A percentile compares a stretch with the other conserved stretches of the same genome.
Conservation (phyloP, 2,888 invertebrate species). For the Pasiphila rectangulata region DNA sequence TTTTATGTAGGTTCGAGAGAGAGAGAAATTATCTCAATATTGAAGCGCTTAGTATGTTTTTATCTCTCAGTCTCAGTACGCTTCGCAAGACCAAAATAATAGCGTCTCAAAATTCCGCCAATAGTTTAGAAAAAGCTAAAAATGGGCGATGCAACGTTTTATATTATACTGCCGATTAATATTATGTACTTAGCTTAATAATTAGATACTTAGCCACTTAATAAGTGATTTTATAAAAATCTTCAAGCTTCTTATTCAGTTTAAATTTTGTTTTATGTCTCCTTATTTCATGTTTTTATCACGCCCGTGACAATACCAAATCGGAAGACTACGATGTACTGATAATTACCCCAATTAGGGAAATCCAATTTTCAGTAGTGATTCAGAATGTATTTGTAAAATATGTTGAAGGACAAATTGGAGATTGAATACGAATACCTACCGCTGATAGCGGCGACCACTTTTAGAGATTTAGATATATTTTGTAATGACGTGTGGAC, state of each 20-base stretch:
- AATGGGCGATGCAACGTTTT: conserved; percentile 21
- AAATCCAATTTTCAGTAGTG: conserved; percentile 59
- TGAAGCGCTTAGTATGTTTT: background rate
- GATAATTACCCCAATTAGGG: conserved; percentile 45
- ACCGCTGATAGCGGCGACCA: conserved; percentile 43
- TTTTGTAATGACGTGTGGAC: conserved; percentile 19
- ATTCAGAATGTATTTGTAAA: conserved; percentile 33
- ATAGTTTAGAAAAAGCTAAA: conserved; percentile 6
- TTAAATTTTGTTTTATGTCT: background rate
- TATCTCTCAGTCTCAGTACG: conserved; percentile 8
- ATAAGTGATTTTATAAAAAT: conserved; percentile 2
- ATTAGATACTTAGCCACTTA: background rate
- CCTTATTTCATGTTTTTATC: conserved; percentile 19
- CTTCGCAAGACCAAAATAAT: conserved; percentile 10
- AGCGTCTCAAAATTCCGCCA: conserved; percentile 1
- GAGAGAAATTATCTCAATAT: conserved; percentile 46
- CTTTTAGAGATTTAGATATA: conserved; percentile 36
- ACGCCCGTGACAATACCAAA: conserved; percentile 55
- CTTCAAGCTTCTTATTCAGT: no score
- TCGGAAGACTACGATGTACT: conserved; percentile 52
- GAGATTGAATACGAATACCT: conserved; percentile 9
- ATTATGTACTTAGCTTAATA: conserved; percentile 10
- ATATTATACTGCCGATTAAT: conserved; percentile 14
- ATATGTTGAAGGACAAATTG: background rate
- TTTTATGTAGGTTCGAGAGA: conserved; percentile 37